Percentiles rank a stretch among this genome's conserved stretches.
phyloP scores from a whole-genome alignment of 2,888 invertebrate genomes.

The Petrolisthes cinctipes region DNA sequence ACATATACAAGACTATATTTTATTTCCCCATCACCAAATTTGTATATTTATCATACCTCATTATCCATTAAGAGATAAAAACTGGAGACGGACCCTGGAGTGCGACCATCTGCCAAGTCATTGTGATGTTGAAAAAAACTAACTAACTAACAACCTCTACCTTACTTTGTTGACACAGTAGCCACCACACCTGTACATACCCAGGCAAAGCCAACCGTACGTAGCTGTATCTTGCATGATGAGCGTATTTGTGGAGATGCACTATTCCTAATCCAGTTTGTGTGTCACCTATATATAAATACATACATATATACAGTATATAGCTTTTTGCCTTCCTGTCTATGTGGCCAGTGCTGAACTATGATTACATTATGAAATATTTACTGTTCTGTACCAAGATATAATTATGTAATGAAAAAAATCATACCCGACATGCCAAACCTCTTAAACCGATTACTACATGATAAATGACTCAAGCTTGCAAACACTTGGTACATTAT shows the following conservation, averaged over 20 bases:
- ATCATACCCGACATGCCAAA: too few species aligned
- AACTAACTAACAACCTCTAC: not conserved
- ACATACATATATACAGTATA: not conserved
- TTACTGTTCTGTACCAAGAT: not conserved
- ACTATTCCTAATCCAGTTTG: conserved; percentile 9
- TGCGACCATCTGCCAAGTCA: not conserved
- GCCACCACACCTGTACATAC: conserved; percentile 6
- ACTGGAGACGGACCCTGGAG: not conserved
- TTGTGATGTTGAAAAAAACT: conserved; percentile 2
- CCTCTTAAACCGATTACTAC: too few species aligned
- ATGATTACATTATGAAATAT: not conserved
- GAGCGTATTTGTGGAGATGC: conserved; percentile 15
- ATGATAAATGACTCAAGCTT: not conserved
- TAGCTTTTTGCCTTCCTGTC: conserved; percentile 18
- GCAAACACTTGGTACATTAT: not conserved
- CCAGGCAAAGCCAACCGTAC: not conserved
- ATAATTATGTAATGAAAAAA: too few species aligned
- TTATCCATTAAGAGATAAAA: not conserved
- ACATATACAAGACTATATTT: not conserved
- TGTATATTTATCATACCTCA: conserved; percentile 11
- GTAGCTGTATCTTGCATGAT: conserved; percentile 13
- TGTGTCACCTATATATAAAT: conserved; percentile 15
- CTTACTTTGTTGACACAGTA: conserved; percentile 3
- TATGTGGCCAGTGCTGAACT: conserved; percentile 15
- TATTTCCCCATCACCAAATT: conserved; percentile 9